Base-by-base conservation (phyloP, 2,888 invertebrate species). In the Hemicrepidius hirtus region DNA sequence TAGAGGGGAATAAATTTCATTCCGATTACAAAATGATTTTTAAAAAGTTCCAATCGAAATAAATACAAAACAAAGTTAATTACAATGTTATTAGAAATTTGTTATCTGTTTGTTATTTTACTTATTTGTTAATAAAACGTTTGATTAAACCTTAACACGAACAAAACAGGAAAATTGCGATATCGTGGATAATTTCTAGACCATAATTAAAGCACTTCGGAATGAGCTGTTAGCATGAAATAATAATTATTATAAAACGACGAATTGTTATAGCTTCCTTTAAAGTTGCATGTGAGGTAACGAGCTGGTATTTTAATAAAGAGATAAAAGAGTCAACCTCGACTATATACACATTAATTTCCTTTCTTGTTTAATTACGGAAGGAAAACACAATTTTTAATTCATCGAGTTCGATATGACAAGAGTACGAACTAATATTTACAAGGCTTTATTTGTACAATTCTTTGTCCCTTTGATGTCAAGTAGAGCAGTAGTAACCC, bases 401-500 rank as follows among this genome's bases (percentile, higher is more conserved):
- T 71, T 63, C 55, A 37, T 13, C 28, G 44, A 20, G 44, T 50
- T 20, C 49, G 37, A 67, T 67, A 57, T 57, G 41, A 60, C 60
- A 71, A 66, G 41, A 50, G 66, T 40, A 9, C 35, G 20, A 18
- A 78, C 80, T 78, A 84, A 84, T 84, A 83, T 85, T 85, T 83
- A 81, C 81, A 79, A 79, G 78, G 78, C 78, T 77, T 78, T 83
- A 80, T 84, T 83, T 83, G 82, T 79, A 72, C 77, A 77, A 77
- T 77, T 75, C 78, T 77, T 80, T 73, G 73, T 78, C 80, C 79
- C 84, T 85, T 85, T 85, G 84, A 85, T 84, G 83, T 85, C 80
- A 82, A 82, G 82, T 82, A 46, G 73, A 46, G 68, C 68, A 60
- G 68, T 64, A 80, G 81, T 71, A 70, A 78, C 82, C 85, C 84